A percentile compares a stretch with the other conserved stretches of the same genome.
These are phyloP conservation scores for Oryzias melastigma DNA, from an alignment of 2,113 vertebrate species.

Conservation along the genomic window DNA sequence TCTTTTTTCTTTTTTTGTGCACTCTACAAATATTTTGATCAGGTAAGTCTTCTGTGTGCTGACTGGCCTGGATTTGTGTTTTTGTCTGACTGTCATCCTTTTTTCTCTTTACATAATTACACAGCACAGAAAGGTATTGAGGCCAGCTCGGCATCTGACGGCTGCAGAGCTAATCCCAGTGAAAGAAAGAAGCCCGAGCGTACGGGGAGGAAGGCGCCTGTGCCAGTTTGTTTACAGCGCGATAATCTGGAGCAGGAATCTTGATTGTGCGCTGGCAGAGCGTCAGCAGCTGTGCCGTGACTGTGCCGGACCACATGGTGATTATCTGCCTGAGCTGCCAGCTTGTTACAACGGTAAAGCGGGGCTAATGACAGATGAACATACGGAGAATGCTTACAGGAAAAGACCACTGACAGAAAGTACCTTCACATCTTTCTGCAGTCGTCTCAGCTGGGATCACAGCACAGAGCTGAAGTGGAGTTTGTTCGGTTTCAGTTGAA, in stretches of 20 bases:
- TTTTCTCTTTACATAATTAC: slow-evolving; percentile 5
- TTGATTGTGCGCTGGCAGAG: slow-evolving; percentile 71
- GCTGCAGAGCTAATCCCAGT: slow-evolving; percentile 34
- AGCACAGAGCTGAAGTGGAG: slow-evolving; percentile 2
- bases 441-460: slow-evolving; percentile 21
- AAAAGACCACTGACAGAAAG: slow-evolving; percentile 19
- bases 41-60: neutral
- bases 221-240: slow-evolving; percentile 63
- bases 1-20: no score
- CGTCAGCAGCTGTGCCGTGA: slow-evolving; percentile 55
- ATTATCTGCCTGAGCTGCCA: slow-evolving; percentile 57
- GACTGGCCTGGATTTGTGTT: slow-evolving; percentile 7
- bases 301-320: slow-evolving; percentile 11
- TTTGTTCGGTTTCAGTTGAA: slow-evolving; percentile 3
- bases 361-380: slow-evolving; percentile 50
- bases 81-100: slow-evolving; percentile 5
- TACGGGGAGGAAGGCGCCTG: slow-evolving; percentile 17
- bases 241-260: slow-evolving; percentile 67
- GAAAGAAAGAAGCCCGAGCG: slow-evolving; percentile 32
- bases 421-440: slow-evolving; percentile 4
- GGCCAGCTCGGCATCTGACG: slow-evolving; percentile 26
- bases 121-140: slow-evolving; percentile 1
- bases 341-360: slow-evolving; percentile 30
- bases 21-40: neutral
- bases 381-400: slow-evolving; percentile 20